A percentile compares a stretch with the other conserved stretches of the same genome.
phyloP scores from a whole-genome alignment of 2,888 invertebrate genomes.

The Amphiduros pacificus region DNA sequence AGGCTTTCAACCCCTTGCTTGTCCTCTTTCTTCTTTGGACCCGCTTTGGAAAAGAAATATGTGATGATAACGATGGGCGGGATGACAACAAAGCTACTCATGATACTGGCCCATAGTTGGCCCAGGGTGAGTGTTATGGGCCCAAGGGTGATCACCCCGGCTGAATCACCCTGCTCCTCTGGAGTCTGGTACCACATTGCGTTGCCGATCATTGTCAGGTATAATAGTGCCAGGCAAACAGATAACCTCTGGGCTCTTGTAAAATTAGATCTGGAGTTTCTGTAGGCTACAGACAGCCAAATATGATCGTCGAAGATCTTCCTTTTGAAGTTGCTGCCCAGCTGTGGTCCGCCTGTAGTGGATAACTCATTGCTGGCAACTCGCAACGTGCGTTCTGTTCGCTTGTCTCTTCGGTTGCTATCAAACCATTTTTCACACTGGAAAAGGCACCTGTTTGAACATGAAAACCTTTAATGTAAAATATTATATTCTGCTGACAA shows the following conservation, averaged over 20 bases:
- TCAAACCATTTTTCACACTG: not conserved
- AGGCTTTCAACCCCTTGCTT: too few relatives aligned
- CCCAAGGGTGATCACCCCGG: not conserved
- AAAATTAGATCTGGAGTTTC: not conserved
- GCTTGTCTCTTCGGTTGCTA: not conserved
- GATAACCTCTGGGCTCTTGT: conserved; percentile 25
- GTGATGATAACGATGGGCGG: not conserved
- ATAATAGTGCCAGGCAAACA: conserved; percentile 38
- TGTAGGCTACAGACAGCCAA: conserved; percentile 2
- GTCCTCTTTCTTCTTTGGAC: not conserved
- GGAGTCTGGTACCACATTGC: not conserved
- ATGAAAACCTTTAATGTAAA: too few relatives aligned
- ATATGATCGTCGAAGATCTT: not conserved
- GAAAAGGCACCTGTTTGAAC: not conserved
- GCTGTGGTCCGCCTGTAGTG: not conserved
- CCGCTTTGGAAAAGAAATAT: not conserved
- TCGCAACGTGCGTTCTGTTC: not conserved
- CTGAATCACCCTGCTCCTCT: not conserved
- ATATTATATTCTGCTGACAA: too few relatives aligned
- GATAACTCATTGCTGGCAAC: not conserved
- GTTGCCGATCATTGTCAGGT: conserved; percentile 39
- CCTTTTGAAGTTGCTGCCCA: not conserved
- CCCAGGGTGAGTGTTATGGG: not conserved
- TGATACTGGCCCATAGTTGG: not conserved
- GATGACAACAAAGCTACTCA: not conserved